Conservation (phyloP, 2,797 vertebrate species). For the Threskiornis aethiopicus region DNA sequence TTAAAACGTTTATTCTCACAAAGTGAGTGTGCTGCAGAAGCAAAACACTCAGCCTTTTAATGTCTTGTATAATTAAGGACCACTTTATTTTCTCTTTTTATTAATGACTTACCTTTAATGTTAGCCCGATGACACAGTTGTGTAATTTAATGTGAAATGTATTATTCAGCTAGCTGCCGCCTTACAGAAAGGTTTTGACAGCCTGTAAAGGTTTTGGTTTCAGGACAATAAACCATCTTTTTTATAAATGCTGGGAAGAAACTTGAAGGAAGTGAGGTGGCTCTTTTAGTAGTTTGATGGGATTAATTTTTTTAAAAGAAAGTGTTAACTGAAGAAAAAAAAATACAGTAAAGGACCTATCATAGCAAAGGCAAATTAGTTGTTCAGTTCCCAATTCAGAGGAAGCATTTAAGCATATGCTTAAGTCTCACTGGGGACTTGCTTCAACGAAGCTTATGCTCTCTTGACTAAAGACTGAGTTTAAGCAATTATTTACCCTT, state of each 20-base stretch:
- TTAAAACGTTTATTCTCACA: slow-evolving; percentile 48
- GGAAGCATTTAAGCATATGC: not conserved
- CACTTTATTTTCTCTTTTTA: slow-evolving; percentile 67
- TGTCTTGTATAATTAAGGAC: slow-evolving; percentile 70
- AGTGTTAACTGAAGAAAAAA: not conserved
- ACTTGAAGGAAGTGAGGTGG: slow-evolving; percentile 29
- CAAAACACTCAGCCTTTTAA: slow-evolving; percentile 64
- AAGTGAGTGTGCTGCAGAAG: slow-evolving; percentile 6
- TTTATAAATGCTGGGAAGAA: slow-evolving; percentile 27
- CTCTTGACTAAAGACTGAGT: not conserved
- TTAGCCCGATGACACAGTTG: slow-evolving; percentile 61
- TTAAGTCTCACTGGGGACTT: not conserved
- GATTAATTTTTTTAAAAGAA: slow-evolving; percentile 37
- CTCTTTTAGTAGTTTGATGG: slow-evolving; percentile 21
- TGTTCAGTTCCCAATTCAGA: not conserved
- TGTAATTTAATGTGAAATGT: slow-evolving; percentile 67
- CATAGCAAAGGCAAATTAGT: not conserved
- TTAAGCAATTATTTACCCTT: slow-evolving; percentile 29
- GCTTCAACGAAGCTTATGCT: not conserved
- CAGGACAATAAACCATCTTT: slow-evolving; percentile 56
- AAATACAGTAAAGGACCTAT: not conserved
- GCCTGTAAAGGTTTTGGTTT: slow-evolving; percentile 42
- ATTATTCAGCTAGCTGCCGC: slow-evolving; percentile 56
- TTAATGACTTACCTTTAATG: slow-evolving; percentile 70
- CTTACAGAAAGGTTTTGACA: slow-evolving; percentile 64